These are phyloP conservation scores for Lithosia quadra DNA, from an alignment of 2,888 invertebrate species.

Conservation along the genomic window DNA sequence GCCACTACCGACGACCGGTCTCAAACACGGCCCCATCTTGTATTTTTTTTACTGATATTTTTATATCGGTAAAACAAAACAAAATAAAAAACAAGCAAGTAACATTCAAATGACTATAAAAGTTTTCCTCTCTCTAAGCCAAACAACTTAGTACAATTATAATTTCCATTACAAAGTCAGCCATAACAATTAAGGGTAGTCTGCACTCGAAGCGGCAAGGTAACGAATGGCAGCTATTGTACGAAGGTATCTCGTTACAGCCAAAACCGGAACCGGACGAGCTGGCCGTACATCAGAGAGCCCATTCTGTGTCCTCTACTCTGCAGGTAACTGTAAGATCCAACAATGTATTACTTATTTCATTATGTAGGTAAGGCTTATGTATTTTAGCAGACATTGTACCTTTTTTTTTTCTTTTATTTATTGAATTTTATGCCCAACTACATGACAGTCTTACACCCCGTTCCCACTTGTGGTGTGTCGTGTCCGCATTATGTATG, in stretches of 20 bases:
- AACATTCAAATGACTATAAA: not conserved
- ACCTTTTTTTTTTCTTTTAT: not conserved
- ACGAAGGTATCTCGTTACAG: slow-evolving; percentile 63
- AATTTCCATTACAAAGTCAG: not conserved
- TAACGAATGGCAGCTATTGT: not conserved
- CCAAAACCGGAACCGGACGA: slow-evolving; percentile 81
- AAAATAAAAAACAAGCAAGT: too few relatives aligned
- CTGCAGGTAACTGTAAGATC: slow-evolving; percentile 75
- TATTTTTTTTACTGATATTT: too few relatives aligned
- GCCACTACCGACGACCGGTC: too few relatives aligned
- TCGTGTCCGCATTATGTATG: too few relatives aligned
- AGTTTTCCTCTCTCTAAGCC: not conserved
- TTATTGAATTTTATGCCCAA: not conserved
- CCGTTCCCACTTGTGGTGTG: too few relatives aligned
- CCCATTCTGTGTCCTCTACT: slow-evolving; percentile 87
- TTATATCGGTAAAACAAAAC: too few relatives aligned
- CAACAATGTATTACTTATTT: not conserved
- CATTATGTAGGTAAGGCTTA: not conserved
- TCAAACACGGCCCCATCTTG: too few relatives aligned
- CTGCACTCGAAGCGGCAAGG: not conserved
- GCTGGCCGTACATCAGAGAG: slow-evolving; percentile 87
- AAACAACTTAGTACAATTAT: not conserved
- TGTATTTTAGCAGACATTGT: not conserved
- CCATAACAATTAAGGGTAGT: not conserved
- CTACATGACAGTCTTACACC: too few relatives aligned